Percentiles rank a stretch among this genome's conserved stretches.
Conservation (phyloP, 2,888 invertebrate species). For the Ectropis crepuscularia region DNA sequence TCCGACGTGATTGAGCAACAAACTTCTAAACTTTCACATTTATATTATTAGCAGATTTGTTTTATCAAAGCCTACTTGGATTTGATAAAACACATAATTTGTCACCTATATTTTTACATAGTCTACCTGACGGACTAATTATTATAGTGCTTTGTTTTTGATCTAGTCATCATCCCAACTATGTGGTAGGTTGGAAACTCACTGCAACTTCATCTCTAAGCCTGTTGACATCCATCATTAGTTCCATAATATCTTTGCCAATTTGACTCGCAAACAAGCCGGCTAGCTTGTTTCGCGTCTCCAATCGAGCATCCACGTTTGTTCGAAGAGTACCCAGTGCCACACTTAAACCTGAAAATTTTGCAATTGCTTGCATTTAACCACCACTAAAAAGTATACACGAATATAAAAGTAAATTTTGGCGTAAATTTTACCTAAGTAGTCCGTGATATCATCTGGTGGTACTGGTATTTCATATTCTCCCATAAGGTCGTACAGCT, state of each 20-base stretch:
- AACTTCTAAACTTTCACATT: too few species aligned
- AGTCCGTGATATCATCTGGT: slow-evolving; percentile 88
- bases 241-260: slow-evolving; percentile 90
- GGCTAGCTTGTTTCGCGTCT: slow-evolving; percentile 88
- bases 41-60: too few species aligned
- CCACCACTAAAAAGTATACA: too few species aligned
- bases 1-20: too few species aligned
- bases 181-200: slow-evolving; percentile 43
- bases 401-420: not conserved
- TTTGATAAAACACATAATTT: too few species aligned
- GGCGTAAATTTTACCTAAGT: slow-evolving; percentile 64
- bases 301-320: slow-evolving; percentile 88
- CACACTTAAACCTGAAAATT: slow-evolving; percentile 82
- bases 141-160: too few species aligned
- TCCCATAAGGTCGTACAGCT: slow-evolving; percentile 93
- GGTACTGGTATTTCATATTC: slow-evolving; percentile 90
- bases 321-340: slow-evolving; percentile 87
- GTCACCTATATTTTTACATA: too few species aligned
- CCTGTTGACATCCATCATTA: slow-evolving; percentile 89
- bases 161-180: too few species aligned
- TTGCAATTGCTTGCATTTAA: not conserved
- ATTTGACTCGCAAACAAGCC: slow-evolving; percentile 89
- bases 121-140: too few species aligned
- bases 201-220: slow-evolving; percentile 90
- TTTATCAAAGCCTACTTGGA: too few species aligned